These are phyloP conservation scores for Myiotriccus ornatus DNA, from an alignment of 2,797 vertebrate species.

Conservation along the genomic window DNA sequence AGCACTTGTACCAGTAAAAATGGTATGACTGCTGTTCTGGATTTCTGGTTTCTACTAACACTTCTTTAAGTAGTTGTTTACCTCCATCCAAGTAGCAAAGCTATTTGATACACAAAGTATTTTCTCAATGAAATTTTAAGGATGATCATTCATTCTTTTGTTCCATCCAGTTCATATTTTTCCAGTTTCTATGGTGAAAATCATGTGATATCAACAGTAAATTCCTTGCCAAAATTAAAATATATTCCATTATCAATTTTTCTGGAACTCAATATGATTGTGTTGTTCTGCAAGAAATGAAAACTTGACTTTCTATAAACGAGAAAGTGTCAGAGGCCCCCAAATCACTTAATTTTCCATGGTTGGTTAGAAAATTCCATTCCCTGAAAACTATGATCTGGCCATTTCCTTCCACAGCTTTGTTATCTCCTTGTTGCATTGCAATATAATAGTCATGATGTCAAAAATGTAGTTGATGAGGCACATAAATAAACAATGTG, in stretches of 20 bases:
- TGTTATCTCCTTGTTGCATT: not conserved
- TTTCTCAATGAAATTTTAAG: not conserved
- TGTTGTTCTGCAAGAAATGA: not conserved
- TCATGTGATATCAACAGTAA: not conserved
- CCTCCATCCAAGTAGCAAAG: not conserved
- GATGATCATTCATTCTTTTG: not conserved
- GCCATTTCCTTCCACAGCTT: not conserved
- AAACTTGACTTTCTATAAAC: not conserved
- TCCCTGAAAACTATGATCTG: not conserved
- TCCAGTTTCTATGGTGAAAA: not conserved
- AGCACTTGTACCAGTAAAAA: not conserved
- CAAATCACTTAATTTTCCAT: not conserved
- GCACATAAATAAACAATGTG: not conserved
- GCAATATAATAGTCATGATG: not conserved
- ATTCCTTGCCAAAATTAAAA: not conserved
- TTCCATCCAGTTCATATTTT: not conserved
- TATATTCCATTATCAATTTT: not conserved
- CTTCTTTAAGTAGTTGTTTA: not conserved
- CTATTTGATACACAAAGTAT: not conserved
- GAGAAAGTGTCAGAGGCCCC: not conserved
- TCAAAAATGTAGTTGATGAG: not conserved
- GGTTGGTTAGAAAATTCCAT: not conserved
- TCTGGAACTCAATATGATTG: not conserved
- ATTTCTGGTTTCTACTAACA: not conserved
- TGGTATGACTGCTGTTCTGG: not conserved